Base-by-base conservation (phyloP, 1,140 invertebrate genomes). In the Bombus superbus region DNA sequence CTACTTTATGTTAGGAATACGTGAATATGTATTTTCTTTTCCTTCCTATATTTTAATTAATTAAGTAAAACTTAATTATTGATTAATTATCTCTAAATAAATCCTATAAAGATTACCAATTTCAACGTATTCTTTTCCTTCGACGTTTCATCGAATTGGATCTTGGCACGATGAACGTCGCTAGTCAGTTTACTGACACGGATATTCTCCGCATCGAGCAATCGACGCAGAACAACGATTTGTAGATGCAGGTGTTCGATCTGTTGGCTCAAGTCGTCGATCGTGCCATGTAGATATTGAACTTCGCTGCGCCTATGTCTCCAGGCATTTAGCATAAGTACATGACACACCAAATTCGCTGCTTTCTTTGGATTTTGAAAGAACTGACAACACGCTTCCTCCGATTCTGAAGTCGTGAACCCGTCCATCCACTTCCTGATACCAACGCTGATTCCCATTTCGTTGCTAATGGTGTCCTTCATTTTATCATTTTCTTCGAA, bases 261-360 rank as follows among this genome's bases (percentile, higher is more conserved):
- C 76, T 94, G 89, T 74, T 96, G 95, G 85, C 95, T 94, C 13
- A 95, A 91, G 59, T 95, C 47, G 4, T 92, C 94, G 44, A 96
- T 92, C 47, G 94, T 95, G 86, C 94, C 92, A 35, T 95, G 91
- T 8, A 96, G 88, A 59, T 94, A 94, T 10, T 91, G 89, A n/a
- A 96, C 92, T 85, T 96, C 96, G 25, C 94, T 92, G 68, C 96
- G 93, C 32, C 95, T 94, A 3, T 94, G 93, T 73, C 96, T 93
- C 96, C 96, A 96, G 0, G 96, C 95, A 64, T 96, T 95, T 47
- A 96, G 73, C 79, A 96, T 86, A 86, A 97, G 93, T 86, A 95
- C 93, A 66, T 93, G 94, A 18, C 93, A 95, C 44, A 97, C 92
- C 53, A 94, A 90, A 35, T 92, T 94, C 6, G 95, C 95, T 1